Percentiles rank a stretch among this genome's conserved stretches.
phyloP scores from a whole-genome alignment of 2,888 invertebrate species.

The Eupithecia exiguata region DNA sequence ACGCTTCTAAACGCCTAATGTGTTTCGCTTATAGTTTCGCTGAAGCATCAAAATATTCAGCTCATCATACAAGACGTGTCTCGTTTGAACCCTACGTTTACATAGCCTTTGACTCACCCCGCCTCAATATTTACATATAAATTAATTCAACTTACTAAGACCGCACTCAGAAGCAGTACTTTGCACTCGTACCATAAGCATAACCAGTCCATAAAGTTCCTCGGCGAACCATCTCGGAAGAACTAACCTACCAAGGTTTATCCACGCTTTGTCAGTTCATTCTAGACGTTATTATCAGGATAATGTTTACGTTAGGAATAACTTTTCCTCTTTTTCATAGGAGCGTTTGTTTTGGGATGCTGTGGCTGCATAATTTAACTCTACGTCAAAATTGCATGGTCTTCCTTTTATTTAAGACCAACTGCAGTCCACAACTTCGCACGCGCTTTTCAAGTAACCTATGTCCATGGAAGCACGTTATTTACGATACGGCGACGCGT shows the following conservation, averaged over 20 bases:
- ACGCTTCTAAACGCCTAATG: neutral
- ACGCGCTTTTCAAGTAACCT: too few relatives aligned
- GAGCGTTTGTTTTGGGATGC: neutral
- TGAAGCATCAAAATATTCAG: neutral
- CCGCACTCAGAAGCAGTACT: slow-evolving; percentile 16
- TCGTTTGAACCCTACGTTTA: slow-evolving; percentile 39
- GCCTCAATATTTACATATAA: slow-evolving; percentile 72
- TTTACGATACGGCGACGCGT: neutral
- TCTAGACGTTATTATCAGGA: neutral
- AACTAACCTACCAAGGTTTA: neutral
- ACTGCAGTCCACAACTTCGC: too few relatives aligned
- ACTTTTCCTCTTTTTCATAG: neutral
- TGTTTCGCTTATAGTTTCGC: neutral
- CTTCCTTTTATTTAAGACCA: too few relatives aligned
- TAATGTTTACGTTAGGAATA: neutral
- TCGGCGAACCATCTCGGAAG: neutral
- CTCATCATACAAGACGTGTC: slow-evolving; percentile 28
- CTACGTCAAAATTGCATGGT: too few relatives aligned
- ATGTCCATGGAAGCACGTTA: neutral
- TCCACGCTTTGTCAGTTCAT: slow-evolving; percentile 5
- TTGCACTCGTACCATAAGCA: slow-evolving; percentile 11
- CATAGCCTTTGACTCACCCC: slow-evolving; percentile 37
- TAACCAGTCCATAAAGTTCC: slow-evolving; percentile 5
- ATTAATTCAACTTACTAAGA: slow-evolving; percentile 48
- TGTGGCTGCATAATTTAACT: neutral